These are phyloP conservation scores for Cuculus canorus DNA, from an alignment of 2,797 vertebrate species.

Conservation along the genomic window DNA sequence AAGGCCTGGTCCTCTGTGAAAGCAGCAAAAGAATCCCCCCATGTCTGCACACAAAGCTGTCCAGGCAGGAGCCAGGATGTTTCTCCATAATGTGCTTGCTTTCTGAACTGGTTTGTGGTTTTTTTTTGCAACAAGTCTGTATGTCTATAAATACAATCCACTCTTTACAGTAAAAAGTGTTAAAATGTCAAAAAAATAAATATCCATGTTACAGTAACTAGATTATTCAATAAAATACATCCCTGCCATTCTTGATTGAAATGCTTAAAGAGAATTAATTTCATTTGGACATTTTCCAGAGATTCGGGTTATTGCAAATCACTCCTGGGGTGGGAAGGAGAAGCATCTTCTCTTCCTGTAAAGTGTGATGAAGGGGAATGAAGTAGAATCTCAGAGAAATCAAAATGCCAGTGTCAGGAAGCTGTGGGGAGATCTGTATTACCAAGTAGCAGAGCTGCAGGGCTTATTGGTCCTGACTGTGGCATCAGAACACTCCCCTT, in stretches of 20 bases:
- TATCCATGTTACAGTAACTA: constrained; percentile 93
- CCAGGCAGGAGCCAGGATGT: constrained; percentile 62
- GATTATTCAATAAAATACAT: constrained; percentile 93
- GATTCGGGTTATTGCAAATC: constrained; percentile 91
- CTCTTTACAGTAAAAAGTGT: constrained; percentile 86
- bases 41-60: constrained; percentile 32
- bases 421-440: constrained; percentile 71
- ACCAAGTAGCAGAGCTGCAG: constrained; percentile 93
- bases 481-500: constrained; percentile 95
- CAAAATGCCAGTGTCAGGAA: constrained; percentile 73
- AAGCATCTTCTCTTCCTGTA: constrained; percentile 71
- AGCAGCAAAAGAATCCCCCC: constrained; percentile 72
- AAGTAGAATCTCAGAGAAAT: constrained; percentile 64
- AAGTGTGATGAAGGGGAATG: constrained; percentile 63
- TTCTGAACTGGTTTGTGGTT: constrained; percentile 26
- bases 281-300: constrained; percentile 81
- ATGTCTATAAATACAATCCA: constrained; percentile 79
- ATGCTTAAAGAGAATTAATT: constrained; percentile 82
- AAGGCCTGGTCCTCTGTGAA: constrained; percentile 76
- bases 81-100: constrained; percentile 65
- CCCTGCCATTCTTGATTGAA: constrained; percentile 95
- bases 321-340: constrained; percentile 78
- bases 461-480: constrained; percentile 95
- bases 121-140: constrained; percentile 77
- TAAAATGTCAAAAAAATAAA: constrained; percentile 96